A percentile compares a stretch with the other conserved stretches of the same genome.
Conservation (phyloP, 2,888 invertebrate genomes). For the Trichacis sp. region DNA sequence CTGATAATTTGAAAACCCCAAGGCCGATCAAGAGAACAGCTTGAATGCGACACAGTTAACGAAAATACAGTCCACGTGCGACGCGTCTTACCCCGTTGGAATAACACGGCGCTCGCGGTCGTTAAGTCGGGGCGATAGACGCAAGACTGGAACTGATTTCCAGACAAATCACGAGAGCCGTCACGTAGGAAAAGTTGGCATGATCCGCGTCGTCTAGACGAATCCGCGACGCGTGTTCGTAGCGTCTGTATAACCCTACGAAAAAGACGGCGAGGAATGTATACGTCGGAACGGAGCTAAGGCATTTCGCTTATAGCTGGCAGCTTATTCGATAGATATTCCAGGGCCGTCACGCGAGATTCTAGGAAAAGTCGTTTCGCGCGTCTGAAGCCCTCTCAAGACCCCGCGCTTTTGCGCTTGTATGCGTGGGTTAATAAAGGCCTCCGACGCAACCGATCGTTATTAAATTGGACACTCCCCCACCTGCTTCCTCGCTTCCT, state of each 20-base stretch:
- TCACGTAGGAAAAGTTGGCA: constrained; percentile 25
- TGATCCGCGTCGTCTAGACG: constrained; percentile 38
- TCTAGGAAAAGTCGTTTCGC: constrained; percentile 67
- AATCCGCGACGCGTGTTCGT: constrained; percentile 16
- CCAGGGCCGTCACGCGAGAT: constrained; percentile 66
- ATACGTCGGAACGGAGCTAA: constrained; percentile 15
- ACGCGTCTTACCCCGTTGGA: not conserved
- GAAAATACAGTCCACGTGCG: constrained; percentile 1
- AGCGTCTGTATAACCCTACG: constrained; percentile 9
- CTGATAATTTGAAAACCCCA: no score
- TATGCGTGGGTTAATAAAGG: constrained; percentile 65
- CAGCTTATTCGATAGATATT: constrained; percentile 59
- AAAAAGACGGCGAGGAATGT: constrained; percentile 27
- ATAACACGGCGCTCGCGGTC: not conserved
- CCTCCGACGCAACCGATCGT: constrained; percentile 65
- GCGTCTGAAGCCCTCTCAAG: constrained; percentile 52
- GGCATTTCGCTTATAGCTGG: constrained; percentile 34
- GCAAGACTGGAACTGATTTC: constrained; percentile 31
- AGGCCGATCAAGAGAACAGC: no score
- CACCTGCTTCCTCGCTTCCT: no score
- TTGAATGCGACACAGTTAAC: not conserved
- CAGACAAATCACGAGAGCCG: constrained; percentile 32
- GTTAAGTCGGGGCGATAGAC: constrained; percentile 6
- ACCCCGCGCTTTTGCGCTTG: constrained; percentile 25
- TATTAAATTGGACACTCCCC: constrained; percentile 67